Conservation (phyloP, 2,797 vertebrate species). For the Brachyalestes nurse region DNA sequence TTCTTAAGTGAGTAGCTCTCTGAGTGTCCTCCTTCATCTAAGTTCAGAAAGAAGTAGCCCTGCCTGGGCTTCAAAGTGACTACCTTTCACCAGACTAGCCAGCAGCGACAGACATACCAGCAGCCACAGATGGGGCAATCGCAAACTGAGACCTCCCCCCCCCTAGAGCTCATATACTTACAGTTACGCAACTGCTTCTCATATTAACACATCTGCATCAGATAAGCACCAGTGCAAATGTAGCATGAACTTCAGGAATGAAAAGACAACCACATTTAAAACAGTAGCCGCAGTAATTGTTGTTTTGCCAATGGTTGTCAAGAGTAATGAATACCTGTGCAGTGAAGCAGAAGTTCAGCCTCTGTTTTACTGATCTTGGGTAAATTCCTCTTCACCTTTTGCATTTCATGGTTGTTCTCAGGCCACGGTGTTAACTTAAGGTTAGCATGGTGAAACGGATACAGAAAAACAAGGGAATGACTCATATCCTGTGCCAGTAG, state of each 20-base stretch:
- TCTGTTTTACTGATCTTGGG: neutral
- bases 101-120: neutral
- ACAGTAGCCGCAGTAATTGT: neutral
- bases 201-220: constrained; percentile 20
- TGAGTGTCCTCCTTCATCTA: neutral
- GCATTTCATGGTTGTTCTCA: neutral
- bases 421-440: neutral
- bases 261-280: neutral
- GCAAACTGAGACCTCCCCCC: too few species aligned
- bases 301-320: neutral
- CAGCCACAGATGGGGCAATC: too few species aligned
- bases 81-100: neutral
- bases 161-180: neutral
- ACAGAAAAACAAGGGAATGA: neutral
- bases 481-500: constrained; percentile 15
- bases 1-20: constrained; percentile 78
- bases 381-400: constrained; percentile 18
- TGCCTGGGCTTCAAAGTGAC: neutral
- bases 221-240: neutral
- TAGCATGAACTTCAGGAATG: neutral
- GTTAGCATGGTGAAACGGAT: neutral
- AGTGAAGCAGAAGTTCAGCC: neutral
- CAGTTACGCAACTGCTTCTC: neutral
- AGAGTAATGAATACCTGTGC: neutral
- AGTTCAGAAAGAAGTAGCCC: neutral